Percentiles rank a stretch among this genome's conserved stretches.
Conservation (phyloP, 2,797 vertebrate genomes). For the Scolopax rusticola region DNA sequence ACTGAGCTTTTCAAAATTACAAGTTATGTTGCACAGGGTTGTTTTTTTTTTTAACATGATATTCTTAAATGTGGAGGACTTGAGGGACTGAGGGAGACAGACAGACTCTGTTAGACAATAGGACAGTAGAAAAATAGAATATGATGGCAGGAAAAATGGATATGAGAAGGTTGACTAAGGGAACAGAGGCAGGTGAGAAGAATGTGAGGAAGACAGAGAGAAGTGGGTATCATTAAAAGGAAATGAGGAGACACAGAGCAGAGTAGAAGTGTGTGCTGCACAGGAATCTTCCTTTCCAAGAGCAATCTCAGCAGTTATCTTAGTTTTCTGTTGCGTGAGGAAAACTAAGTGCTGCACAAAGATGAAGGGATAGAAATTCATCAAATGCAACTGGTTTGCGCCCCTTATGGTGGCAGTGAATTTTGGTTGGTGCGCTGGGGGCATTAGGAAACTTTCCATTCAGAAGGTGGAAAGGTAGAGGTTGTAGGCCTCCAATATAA, state of each 20-base stretch:
- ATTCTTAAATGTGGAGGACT: background rate
- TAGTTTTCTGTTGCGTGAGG: background rate
- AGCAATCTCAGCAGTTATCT: background rate
- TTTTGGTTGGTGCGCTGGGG: background rate
- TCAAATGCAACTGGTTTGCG: background rate
- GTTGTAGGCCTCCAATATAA: background rate
- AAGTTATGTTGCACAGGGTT: background rate
- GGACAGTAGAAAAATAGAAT: background rate
- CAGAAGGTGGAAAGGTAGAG: background rate
- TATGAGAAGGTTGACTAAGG: background rate
- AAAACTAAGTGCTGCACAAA: background rate
- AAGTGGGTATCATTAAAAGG: background rate
- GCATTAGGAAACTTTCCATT: background rate
- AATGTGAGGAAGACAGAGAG: background rate
- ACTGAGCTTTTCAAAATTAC: background rate
- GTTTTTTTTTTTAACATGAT: background rate
- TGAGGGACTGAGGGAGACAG: background rate
- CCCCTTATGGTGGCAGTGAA: background rate
- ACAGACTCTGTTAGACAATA: background rate
- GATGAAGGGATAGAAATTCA: background rate
- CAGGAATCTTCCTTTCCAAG: background rate
- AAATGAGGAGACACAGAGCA: background rate
- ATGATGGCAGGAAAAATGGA: background rate
- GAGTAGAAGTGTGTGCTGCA: accelerated
- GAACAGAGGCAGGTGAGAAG: background rate